Evolutionary conservation across 2,888 invertebrate species (phyloP), one percentile per base, ranked within the genome.

Genomic region (Mechanitis mazaeus): DNA sequence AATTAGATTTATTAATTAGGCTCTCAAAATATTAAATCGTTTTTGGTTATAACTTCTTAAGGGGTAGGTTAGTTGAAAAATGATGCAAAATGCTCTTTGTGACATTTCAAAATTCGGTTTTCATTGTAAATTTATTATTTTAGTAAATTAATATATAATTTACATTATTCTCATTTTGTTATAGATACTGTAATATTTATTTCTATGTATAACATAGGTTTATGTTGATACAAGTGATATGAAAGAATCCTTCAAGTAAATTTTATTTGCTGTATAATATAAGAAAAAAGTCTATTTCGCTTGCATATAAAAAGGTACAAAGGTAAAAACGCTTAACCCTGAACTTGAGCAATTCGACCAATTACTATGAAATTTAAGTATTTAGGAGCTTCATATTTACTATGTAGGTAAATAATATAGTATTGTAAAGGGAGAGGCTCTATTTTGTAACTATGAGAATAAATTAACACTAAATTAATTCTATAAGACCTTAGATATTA

Each of bases 281-380:
- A 4, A 38, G n/a, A 56, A 46, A 59, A 62, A 63, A 64, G 63
- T 50, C 6, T 50, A 50, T 66, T 68, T 69, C 67, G 75, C 79
- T 78, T 81, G 71, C 73, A 75, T 64, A 70, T 74, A 73, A 71
- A 75, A 75, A 78, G 68, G 64, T 50, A 50, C 28, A 50, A 50
- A 50, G 3, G 28, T 50, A 11, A 28, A 75, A 78, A 81, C 79
- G 84, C 85, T 85, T 85, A 85, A 85, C 72, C 68, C 71, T 71
- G 72, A 72, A 63, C 69, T 74, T 71, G 75, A 80, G 77, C 78
- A 78, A 83, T 78, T 84, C 75, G 85, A 87, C 88, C 87, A 87
- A 84, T 78, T 80, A 79, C 77, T 80, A 72, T 70, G 68, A 70
- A 61, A 71, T 72, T 77, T 74, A 64, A 58, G 56, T 55, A 47